Base-by-base conservation (phyloP, 2,797 vertebrate genomes). In the Adelosebastes latens region DNA sequence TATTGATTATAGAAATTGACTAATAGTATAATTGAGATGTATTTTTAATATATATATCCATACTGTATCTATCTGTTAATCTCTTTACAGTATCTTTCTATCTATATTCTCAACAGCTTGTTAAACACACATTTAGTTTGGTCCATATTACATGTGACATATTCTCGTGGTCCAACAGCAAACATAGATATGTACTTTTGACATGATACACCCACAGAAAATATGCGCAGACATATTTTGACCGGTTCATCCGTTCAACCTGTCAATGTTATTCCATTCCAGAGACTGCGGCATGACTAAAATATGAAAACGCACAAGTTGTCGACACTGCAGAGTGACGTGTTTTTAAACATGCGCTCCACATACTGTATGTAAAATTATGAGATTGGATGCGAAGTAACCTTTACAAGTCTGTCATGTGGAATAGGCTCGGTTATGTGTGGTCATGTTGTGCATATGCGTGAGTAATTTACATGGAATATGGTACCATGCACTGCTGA, bases 381-480 rank as follows among this genome's bases (percentile, higher is more conserved):
- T 49, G n/a, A 71, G n/a, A 66, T 20, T 62, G 58, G 64, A 79
- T 68, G 39, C 24, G 10, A 63, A 62, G n/a, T 72, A 67, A 70
- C 75, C 53, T 71, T 68, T 67, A 46, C 61, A 55, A 31, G 16
- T 70, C 56, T 70, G 70, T 78, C 77, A 74, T 56, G 46, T 75
- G 61, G 52, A 83, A 77, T 55, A 62, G 49, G 14, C 27, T 70
- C 39, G n/a, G 69, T 73, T 75, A 61, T 69, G 42, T 76, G 34
- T 75, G 31, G 67, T 39, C 14, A 42, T 42, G 39, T 42, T 79
- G 65, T 55, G 22, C 8, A 3, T 82, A 60, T 55, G 78, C 5
- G 14, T 74, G 25, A 69, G 32, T 69, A 64, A 87, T 85, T 84
- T 84, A 75, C 58, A 80, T 78, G 7, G 64, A 79, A 75, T 67